Evolutionary conservation across 64 coral and sea anemone species (phyloP), one percentile per base, ranked within the genome.

Genomic region (Dendronephthya gigantea): DNA sequence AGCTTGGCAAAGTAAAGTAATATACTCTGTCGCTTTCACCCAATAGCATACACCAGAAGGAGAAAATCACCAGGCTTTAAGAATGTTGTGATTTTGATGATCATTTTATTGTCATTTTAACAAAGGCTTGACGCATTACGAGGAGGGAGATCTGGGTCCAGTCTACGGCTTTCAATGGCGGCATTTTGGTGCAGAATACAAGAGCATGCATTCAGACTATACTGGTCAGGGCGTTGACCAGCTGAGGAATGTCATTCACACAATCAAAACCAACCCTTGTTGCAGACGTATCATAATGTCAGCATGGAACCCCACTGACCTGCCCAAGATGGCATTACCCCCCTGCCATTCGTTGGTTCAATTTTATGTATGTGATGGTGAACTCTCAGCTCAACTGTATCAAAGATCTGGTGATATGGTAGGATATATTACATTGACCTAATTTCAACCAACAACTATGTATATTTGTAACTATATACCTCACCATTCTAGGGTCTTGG

Each of bases 131-230:
- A 52, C 30, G 29, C 68, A 96, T 40, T 58, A 91, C 50, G 86
- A 96, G 49, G 94, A 76, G 10, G 94, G 94, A 12, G 94, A 96
- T 59, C 68, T 96, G 0, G 94, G 94, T 4, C 94, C 94, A 81
- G 91, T 96, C 6, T 96, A 96, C 84, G 94, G 94, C 7, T 96
- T 96, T 49, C 94, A 96, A 81, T 96, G 94, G 94, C 91, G 94
- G 11, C 94, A 96, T 51, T 96, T 93, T 93, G 94, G 94, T 81
- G 94, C 94, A 12, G 90, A 90, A 33, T 96, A 96, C 39, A 39
- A 82, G 10, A 15, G 86, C 72, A 96, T 96, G 94, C 86, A 93
- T 30, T 83, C 91, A 17, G 87, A 90, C 50, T 96, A 96, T 51
- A 56, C 89, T 25, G 76, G 84, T 0, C 56, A 96, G 56, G 94